Evolutionary conservation across 2,888 invertebrate genomes (phyloP), one percentile per base, ranked within the genome.

Genomic region (Celastrina argiolus): DNA sequence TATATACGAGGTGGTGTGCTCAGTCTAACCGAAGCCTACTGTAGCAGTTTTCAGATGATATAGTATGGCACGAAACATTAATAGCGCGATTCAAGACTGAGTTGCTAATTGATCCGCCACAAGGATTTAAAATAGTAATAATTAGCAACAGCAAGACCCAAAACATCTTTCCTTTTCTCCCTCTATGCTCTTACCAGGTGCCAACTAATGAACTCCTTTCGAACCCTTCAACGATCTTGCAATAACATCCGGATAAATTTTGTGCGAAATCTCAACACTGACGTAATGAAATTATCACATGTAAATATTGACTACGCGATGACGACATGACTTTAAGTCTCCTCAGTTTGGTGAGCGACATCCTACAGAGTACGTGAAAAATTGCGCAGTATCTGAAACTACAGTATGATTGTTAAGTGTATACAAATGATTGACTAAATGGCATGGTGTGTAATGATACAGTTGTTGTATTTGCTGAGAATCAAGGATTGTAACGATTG

Each of bases 241-340:
- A 10, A 36, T 12, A 12, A 45, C 2, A n/a, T 22, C 36, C 12
- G n/a, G 18, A 18, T 34, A 34, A 14, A 61, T 18, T 36, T 59
- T 12, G 16, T 26, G 61, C 36, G 68, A 69, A 74, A 71, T 67
- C 68, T 68, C 56, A 67, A 67, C 71, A 72, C 80, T 81, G 82
- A 79, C 82, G 72, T 74, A 69, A 72, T 67, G 58, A 68, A 74
- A 75, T 83, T 82, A 83, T 81, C 84, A 81, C 78, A 74, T 74
- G 78, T 76, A 81, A 82, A 83, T 78, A 83, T 68, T 71, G 67
- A 66, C 66, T 66, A 68, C 69, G 78, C 76, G 77, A 79, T 80
- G 74, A 72, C 74, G 73, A 69, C 69, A 68, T 65, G 72, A 70
- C 69, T 68, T 64, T 51, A 61, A 56, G 56, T 66, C 36, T 65